These are phyloP conservation scores for Galerucella calmariensis DNA, from an alignment of 2,888 invertebrate species.

Conservation along the genomic window DNA sequence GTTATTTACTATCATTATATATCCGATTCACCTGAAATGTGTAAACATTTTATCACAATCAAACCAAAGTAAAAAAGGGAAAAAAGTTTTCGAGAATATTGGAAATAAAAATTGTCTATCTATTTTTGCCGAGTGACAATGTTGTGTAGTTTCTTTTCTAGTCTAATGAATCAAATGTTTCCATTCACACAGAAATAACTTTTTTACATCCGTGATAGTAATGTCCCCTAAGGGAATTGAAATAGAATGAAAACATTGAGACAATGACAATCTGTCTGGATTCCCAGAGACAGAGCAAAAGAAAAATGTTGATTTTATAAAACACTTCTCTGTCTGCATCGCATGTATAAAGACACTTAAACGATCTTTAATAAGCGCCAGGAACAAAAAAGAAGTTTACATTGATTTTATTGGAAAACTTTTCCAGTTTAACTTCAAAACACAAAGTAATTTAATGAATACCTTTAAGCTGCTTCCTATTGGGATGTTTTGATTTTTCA, in stretches of 20 bases:
- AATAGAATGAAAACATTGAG: slow-evolving; percentile 20
- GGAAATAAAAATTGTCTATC: background rate
- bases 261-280: slow-evolving; percentile 22
- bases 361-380: slow-evolving; percentile 19
- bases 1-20: background rate
- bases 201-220: slow-evolving; percentile 23
- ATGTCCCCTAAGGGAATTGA: slow-evolving; percentile 10
- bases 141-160: slow-evolving; percentile 8
- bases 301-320: slow-evolving; percentile 18
- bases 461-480: background rate
- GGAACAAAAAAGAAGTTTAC: slow-evolving; percentile 1
- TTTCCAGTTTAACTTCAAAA: slow-evolving; percentile 20
- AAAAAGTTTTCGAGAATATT: background rate
- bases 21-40: background rate
- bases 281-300: slow-evolving; percentile 4
- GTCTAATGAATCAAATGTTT: slow-evolving; percentile 15
- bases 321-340: slow-evolving; percentile 18
- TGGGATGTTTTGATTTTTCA: background rate
- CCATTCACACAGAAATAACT: slow-evolving; percentile 16
- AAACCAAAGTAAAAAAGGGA: background rate
- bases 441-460: slow-evolving; percentile 9
- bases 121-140: background rate
- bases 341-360: slow-evolving; percentile 26
- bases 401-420: slow-evolving; percentile 27
- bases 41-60: background rate